A percentile compares a stretch with the other conserved stretches of the same genome.
Evolutionary conservation across 2,113 vertebrate species (phyloP).

Genomic region (Muntiacus reevesi): DNA sequence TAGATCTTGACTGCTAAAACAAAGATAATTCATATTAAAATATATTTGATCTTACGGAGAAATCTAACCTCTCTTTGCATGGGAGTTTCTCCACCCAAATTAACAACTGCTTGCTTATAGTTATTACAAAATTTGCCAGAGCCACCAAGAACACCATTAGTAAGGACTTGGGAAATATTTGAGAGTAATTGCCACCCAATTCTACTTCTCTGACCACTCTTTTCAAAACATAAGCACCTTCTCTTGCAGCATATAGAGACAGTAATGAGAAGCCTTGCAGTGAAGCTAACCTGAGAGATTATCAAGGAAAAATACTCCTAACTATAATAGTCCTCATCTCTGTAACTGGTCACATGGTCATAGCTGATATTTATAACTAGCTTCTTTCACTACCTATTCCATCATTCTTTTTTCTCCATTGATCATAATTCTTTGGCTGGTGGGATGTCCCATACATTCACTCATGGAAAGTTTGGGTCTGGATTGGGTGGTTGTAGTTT

Average conservation of each 20-base stretch:
- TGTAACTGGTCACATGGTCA: not conserved
- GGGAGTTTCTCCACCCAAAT: not conserved
- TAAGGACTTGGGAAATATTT: not conserved
- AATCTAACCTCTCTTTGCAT: not conserved
- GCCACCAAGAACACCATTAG: not conserved
- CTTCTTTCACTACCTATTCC: not conserved
- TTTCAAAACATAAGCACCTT: not conserved
- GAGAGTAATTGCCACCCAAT: not conserved
- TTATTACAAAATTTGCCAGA: not conserved
- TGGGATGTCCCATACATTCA: not conserved
- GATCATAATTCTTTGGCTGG: not conserved
- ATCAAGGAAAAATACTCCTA: not conserved
- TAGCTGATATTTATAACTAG: not conserved
- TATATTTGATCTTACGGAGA: not conserved
- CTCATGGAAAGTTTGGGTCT: not conserved
- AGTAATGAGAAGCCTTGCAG: not conserved
- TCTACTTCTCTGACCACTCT: not conserved
- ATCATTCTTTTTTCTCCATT: not conserved
- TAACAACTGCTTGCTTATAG: not conserved
- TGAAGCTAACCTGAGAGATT: not conserved
- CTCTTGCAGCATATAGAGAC: not conserved
- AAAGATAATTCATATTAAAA: not conserved
- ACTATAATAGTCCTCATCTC: not conserved
- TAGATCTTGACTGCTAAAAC: not conserved
- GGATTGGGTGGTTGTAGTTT: not conserved